A percentile compares a stretch with the other conserved stretches of the same genome.
These are phyloP conservation scores for Caerostris darwini DNA, from an alignment of 1,140 invertebrate species.

Conservation along the genomic window DNA sequence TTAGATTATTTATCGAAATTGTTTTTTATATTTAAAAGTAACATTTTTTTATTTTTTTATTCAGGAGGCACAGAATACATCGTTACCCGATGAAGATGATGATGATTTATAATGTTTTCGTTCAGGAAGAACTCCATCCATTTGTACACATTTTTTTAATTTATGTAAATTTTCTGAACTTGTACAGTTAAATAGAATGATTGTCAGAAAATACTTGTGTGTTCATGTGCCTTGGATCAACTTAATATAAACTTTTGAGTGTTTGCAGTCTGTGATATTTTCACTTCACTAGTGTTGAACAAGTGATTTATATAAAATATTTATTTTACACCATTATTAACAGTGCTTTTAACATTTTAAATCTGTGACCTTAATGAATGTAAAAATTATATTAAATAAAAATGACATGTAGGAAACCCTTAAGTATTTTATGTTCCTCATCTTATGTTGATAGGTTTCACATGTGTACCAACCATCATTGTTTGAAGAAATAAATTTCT, in stretches of 20 bases:
- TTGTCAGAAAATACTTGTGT: neutral
- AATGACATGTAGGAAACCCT: no score
- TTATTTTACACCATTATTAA: no score
- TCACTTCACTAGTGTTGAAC: neutral
- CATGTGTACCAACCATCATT: no score
- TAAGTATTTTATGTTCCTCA: no score
- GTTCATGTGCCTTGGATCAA: neutral
- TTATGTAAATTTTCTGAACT: slow-evolving; percentile 56
- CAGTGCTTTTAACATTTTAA: no score
- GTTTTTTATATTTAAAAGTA: neutral
- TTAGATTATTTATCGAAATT: no score
- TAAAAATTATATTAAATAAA: no score
- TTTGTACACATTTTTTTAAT: slow-evolving; percentile 47
- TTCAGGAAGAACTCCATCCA: slow-evolving; percentile 18
- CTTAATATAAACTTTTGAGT: neutral
- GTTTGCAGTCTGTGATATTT: neutral
- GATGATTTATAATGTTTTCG: slow-evolving; percentile 90
- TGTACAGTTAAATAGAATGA: slow-evolving; percentile 63
- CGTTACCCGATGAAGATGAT: slow-evolving; percentile 94
- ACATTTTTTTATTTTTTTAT: slow-evolving; percentile 78
- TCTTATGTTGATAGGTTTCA: no score
- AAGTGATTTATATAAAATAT: neutral
- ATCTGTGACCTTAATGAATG: no score
- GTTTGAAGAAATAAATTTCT: no score
- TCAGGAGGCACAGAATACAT: slow-evolving; percentile 93